These are phyloP conservation scores for Aleiodes sp. DNA, from an alignment of 1,140 invertebrate genomes.

Conservation along the genomic window DNA sequence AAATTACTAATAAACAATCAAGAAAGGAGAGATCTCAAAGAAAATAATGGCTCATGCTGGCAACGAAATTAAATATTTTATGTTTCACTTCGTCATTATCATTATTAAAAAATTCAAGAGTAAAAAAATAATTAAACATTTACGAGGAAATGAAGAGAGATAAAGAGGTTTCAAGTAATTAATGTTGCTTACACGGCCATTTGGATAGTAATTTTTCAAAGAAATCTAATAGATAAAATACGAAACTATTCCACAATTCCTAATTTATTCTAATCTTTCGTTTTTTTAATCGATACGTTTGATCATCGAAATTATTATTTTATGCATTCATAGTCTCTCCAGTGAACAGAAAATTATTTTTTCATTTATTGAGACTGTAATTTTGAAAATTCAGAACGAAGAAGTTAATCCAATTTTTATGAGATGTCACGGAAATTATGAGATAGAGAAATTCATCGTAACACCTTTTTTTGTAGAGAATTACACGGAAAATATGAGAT, in stretches of 20 bases:
- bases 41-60: conserved; percentile 23
- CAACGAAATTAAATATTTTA: conserved; percentile 9
- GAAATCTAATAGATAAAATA: conserved; percentile 23
- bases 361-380: too few relatives aligned
- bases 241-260: conserved; percentile 22
- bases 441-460: too few relatives aligned
- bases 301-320: too few relatives aligned
- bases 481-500: too few relatives aligned
- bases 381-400: too few relatives aligned
- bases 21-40: conserved; percentile 3
- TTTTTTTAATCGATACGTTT: neutral
- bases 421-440: too few relatives aligned
- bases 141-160: neutral
- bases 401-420: too few relatives aligned
- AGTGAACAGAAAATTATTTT: too few relatives aligned
- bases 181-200: conserved; percentile 27
- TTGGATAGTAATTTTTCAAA: neutral
- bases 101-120: neutral
- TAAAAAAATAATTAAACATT: neutral
- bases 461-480: too few relatives aligned
- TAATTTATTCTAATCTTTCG: neutral
- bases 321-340: too few relatives aligned
- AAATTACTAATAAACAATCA: conserved; percentile 24
- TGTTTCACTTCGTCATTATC: neutral
- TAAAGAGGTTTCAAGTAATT: neutral